Evolutionary conservation across 2,113 vertebrate species (phyloP).

Genomic region (Tursiops truncatus): DNA sequence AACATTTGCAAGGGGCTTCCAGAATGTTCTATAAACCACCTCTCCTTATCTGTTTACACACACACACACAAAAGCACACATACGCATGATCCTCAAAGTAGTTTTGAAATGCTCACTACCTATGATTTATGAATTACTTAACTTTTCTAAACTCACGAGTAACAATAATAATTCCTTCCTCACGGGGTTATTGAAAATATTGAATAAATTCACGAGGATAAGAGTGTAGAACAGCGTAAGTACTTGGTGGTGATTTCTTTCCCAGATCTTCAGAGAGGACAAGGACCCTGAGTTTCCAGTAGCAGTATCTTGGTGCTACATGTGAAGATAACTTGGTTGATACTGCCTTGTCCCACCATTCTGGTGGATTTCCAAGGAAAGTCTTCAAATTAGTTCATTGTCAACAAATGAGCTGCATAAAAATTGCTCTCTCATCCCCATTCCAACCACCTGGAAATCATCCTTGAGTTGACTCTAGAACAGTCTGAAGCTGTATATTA

Average conservation of each 20-base stretch:
- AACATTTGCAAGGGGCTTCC: neutral
- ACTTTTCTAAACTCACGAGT: neutral
- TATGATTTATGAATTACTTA: slow-evolving; percentile 32
- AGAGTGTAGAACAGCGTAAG: neutral
- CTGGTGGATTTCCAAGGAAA: neutral
- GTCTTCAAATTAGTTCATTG: slow-evolving; percentile 16
- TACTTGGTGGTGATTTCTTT: neutral
- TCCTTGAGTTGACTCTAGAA: neutral
- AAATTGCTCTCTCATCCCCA: neutral
- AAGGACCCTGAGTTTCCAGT: neutral
- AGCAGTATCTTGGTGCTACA: neutral
- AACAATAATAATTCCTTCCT: neutral
- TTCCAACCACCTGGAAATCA: neutral
- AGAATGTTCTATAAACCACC: neutral
- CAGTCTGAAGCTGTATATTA: neutral
- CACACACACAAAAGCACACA: neutral
- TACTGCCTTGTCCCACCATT: neutral
- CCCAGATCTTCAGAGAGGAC: neutral
- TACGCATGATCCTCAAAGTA: neutral
- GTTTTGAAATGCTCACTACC: neutral
- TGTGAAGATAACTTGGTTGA: neutral
- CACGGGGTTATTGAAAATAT: neutral
- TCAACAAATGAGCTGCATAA: neutral
- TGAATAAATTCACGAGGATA: neutral
- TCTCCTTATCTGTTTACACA: neutral